phyloP scores from a whole-genome alignment of 2,113 vertebrate species.

The Cichladusa arquata region DNA sequence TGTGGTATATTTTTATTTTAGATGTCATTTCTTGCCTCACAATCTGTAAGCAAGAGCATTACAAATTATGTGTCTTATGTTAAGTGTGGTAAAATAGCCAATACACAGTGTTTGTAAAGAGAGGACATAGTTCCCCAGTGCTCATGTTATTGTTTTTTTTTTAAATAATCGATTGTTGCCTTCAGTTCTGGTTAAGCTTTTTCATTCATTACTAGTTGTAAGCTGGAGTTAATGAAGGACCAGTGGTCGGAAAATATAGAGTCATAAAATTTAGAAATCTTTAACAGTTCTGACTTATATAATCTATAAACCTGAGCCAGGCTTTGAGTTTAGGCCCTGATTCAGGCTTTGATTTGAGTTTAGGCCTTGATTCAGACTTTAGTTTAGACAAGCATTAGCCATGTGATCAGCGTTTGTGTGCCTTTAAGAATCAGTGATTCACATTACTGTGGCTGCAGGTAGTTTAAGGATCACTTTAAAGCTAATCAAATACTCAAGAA shows the following conservation, averaged over 20 bases:
- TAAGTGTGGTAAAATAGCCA: neutral
- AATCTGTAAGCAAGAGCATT: neutral
- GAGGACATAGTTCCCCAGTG: fast-evolving
- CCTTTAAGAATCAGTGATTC: neutral
- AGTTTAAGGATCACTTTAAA: neutral
- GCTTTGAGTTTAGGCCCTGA: neutral
- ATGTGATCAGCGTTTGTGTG: fast-evolving
- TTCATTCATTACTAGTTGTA: neutral
- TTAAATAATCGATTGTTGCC: neutral
- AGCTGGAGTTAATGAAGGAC: neutral
- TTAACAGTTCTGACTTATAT: neutral
- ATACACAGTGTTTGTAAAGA: neutral
- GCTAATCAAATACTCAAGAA: neutral
- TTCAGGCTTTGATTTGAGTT: neutral
- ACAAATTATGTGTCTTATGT: fast-evolving
- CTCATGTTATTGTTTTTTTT: neutral
- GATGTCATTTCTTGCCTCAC: neutral
- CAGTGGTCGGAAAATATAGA: neutral
- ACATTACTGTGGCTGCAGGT: neutral
- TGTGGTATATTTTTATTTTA: neutral
- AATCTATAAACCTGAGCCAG: fast-evolving
- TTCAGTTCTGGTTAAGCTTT: neutral
- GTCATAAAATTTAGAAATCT: neutral
- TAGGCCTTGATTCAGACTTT: neutral
- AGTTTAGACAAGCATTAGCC: neutral